These are phyloP conservation scores for Oceanodroma leucorhoa DNA, from an alignment of 2,797 vertebrate species.

Conservation along the genomic window DNA sequence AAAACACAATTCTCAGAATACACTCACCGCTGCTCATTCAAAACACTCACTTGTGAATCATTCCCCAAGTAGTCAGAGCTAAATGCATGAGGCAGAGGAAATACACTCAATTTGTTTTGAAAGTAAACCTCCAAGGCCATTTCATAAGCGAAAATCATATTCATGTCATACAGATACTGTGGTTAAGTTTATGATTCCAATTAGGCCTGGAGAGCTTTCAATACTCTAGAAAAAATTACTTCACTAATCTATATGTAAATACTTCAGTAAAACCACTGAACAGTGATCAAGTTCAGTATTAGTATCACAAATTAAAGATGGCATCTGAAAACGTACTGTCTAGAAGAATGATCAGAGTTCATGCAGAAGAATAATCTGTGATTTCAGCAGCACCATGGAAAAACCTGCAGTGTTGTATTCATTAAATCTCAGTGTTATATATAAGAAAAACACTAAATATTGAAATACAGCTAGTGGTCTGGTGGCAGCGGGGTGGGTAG, in stretches of 20 bases:
- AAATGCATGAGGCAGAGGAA: slow-evolving; percentile 31
- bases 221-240: slow-evolving; percentile 53
- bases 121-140: slow-evolving; percentile 61
- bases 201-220: slow-evolving; percentile 66
- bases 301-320: slow-evolving; percentile 74
- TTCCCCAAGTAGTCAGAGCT: background rate
- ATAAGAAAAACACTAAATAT: slow-evolving; percentile 32
- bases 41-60: slow-evolving; percentile 20
- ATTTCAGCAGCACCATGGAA: slow-evolving; percentile 58
- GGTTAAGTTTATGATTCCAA: slow-evolving; percentile 69
- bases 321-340: slow-evolving; percentile 58
- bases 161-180: slow-evolving; percentile 55
- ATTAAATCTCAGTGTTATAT: slow-evolving; percentile 18
- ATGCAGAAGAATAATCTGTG: slow-evolving; percentile 49
- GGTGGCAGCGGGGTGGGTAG: slow-evolving; percentile 27
- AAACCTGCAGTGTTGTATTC: background rate
- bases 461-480: slow-evolving; percentile 48
- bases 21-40: background rate
- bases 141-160: slow-evolving; percentile 68
- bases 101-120: slow-evolving; percentile 51
- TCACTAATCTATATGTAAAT: slow-evolving; percentile 75
- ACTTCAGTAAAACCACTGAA: slow-evolving; percentile 73
- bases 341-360: slow-evolving; percentile 65
- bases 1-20: slow-evolving; percentile 42
- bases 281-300: slow-evolving; percentile 70